A percentile compares a stretch with the other conserved stretches of the same genome.
Evolutionary conservation across 64 coral and sea anemone genomes (phyloP).

Genomic region (Platygyra sinensis): DNA sequence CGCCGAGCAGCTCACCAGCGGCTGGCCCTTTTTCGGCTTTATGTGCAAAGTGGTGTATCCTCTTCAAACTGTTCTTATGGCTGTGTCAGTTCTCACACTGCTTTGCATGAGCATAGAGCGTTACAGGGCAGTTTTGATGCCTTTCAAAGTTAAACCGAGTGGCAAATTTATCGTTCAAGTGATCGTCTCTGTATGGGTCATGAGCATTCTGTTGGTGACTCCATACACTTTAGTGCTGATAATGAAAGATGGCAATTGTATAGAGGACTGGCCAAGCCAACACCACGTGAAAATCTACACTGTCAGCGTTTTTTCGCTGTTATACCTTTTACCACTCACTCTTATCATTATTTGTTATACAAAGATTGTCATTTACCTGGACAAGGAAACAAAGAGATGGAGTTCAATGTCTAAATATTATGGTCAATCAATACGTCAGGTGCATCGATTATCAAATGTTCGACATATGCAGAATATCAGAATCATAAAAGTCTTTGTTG

Average conservation of each 20-base stretch:
- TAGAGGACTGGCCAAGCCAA: conserved; percentile 52
- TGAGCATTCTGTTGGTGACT: conserved; percentile 55
- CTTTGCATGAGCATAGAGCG: conserved; percentile 84
- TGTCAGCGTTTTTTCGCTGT: neutral
- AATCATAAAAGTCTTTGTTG: conserved; percentile 44
- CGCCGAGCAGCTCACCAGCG: conserved; percentile 28
- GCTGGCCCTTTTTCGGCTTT: conserved; percentile 63
- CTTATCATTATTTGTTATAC: conserved; percentile 27
- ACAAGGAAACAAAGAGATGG: neutral
- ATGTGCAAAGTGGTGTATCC: conserved; percentile 83
- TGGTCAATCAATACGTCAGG: neutral
- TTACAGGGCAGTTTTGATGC: conserved; percentile 59
- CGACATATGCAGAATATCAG: conserved; percentile 29
- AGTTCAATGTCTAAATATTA: neutral
- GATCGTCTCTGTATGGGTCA: conserved; percentile 54
- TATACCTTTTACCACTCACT: conserved; percentile 31
- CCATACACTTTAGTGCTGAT: conserved; percentile 71
- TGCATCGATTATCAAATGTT: neutral
- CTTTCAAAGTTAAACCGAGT: conserved; percentile 54
- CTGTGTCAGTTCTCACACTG: conserved; percentile 85
- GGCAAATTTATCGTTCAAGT: conserved; percentile 26
- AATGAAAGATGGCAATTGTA: conserved; percentile 30
- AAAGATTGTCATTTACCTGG: neutral
- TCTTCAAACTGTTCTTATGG: conserved; percentile 83
- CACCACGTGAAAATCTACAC: conserved; percentile 29